A percentile compares a stretch with the other conserved stretches of the same genome.
Evolutionary conservation across 2,888 invertebrate species (phyloP).

Genomic region (Chydorus sphaericus): DNA sequence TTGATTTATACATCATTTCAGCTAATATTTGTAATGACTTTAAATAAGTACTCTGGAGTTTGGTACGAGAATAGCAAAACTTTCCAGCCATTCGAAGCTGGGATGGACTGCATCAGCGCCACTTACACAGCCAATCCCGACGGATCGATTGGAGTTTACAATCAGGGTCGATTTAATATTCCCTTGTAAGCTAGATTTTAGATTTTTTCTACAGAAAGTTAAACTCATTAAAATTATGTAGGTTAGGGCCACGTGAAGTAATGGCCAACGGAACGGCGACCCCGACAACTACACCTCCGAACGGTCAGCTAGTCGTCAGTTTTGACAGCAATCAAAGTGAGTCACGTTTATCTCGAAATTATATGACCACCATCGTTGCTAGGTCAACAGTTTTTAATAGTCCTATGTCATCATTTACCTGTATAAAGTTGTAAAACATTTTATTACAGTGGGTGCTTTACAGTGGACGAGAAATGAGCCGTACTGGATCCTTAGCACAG

Average conservation of each 20-base stretch:
- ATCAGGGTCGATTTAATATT: too few species aligned
- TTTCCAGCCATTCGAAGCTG: slow-evolving; percentile 54
- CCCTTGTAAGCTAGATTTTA: slow-evolving; percentile 27
- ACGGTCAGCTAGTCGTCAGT: not conserved
- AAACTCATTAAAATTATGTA: too few species aligned
- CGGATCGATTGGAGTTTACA: slow-evolving; percentile 20
- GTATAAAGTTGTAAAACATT: too few species aligned
- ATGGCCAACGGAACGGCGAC: too few species aligned
- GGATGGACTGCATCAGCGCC: slow-evolving; percentile 56
- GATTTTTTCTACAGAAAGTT: slow-evolving; percentile 30
- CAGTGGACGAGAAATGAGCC: too few species aligned
- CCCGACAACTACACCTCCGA: not conserved
- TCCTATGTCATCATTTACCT: too few species aligned
- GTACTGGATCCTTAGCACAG: slow-evolving; percentile 48
- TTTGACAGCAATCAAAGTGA: not conserved
- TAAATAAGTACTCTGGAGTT: slow-evolving; percentile 47
- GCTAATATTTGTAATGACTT: not conserved
- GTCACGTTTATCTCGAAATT: too few species aligned
- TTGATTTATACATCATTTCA: too few species aligned
- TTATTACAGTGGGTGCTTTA: too few species aligned
- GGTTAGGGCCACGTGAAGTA: too few species aligned
- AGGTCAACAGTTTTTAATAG: too few species aligned
- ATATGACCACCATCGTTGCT: too few species aligned
- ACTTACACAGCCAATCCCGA: slow-evolving; percentile 39
- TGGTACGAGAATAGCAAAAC: slow-evolving; percentile 67